Percentiles rank a stretch among this genome's conserved stretches.
phyloP scores from a whole-genome alignment of 2,113 vertebrate genomes.

The Pelodiscus sinensis region DNA sequence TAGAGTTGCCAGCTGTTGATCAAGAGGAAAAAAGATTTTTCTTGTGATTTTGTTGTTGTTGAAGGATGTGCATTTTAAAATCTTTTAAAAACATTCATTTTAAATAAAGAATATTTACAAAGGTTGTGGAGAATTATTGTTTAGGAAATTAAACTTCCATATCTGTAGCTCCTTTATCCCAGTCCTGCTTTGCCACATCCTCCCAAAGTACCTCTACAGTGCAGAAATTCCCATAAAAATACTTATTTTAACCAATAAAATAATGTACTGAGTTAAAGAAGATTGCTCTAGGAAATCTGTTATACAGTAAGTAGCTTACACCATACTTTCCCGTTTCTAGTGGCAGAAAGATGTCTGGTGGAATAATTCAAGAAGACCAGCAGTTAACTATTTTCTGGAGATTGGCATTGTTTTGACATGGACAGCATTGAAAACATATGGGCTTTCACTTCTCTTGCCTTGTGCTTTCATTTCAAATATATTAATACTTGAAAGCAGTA shows the following conservation, averaged over 20 bases:
- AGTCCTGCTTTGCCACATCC: constrained; percentile 46
- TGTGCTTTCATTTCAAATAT: constrained; percentile 74
- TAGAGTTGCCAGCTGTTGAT: not conserved
- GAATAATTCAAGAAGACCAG: constrained; percentile 62
- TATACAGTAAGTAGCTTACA: not conserved
- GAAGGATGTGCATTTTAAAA: not conserved
- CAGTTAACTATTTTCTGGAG: constrained; percentile 68
- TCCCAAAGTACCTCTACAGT: constrained; percentile 41
- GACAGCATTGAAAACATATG: constrained; percentile 74
- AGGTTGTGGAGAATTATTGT: constrained; percentile 48
- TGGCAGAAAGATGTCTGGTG: constrained; percentile 61
- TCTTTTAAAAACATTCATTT: not conserved
- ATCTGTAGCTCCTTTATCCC: constrained; percentile 41
- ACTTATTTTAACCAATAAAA: constrained; percentile 46
- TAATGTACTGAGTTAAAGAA: constrained; percentile 41
- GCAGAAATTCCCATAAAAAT: constrained; percentile 45
- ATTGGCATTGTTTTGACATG: constrained; percentile 70
- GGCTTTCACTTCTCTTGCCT: constrained; percentile 67
- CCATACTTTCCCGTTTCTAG: constrained; percentile 47
- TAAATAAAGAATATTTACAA: constrained; percentile 7
- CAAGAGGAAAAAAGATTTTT: accelerated
- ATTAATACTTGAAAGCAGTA: constrained; percentile 74
- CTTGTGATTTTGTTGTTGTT: constrained; percentile 9
- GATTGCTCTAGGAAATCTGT: constrained; percentile 30
- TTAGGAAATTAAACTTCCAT: constrained; percentile 27